A percentile compares a stretch with the other conserved stretches of the same genome.
phyloP scores from a whole-genome alignment of 2,797 vertebrate species.

The Lepilemur septentrionalis region DNA sequence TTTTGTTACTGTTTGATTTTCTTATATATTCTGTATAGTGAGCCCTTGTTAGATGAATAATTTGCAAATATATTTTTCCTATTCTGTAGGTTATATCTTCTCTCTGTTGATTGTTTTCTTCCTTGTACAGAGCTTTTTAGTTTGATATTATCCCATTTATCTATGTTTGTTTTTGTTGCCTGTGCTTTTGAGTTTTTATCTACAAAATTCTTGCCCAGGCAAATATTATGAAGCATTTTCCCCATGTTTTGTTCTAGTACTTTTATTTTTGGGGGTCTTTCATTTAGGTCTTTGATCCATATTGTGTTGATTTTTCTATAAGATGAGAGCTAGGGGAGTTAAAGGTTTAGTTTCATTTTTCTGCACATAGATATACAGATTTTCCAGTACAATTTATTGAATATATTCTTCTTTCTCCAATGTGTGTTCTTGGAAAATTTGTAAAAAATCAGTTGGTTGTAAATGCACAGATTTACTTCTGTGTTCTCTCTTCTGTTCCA shows the following conservation, averaged over 20 bases:
- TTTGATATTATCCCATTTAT: neutral
- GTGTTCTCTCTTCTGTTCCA: neutral
- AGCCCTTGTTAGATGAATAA: neutral
- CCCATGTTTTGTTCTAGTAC: neutral
- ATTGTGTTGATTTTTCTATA: neutral
- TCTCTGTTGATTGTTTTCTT: neutral
- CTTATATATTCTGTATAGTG: neutral
- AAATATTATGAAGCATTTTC: neutral
- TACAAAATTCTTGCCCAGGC: neutral
- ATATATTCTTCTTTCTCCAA: neutral
- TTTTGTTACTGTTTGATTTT: neutral
- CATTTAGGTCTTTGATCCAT: neutral
- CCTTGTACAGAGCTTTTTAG: neutral
- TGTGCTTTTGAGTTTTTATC: neutral
- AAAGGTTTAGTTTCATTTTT: neutral
- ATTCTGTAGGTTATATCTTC: neutral
- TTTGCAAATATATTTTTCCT: neutral
- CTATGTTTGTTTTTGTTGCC: neutral
- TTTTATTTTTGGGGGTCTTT: neutral
- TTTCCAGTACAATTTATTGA: neutral
- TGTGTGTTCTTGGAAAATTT: neutral
- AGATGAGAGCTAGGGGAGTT: neutral
- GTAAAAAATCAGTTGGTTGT: neutral
- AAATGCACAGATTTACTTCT: neutral
- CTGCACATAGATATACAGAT: neutral